These are phyloP conservation scores for Dinomys branickii DNA, from an alignment of 2,113 vertebrate species.

Conservation along the genomic window DNA sequence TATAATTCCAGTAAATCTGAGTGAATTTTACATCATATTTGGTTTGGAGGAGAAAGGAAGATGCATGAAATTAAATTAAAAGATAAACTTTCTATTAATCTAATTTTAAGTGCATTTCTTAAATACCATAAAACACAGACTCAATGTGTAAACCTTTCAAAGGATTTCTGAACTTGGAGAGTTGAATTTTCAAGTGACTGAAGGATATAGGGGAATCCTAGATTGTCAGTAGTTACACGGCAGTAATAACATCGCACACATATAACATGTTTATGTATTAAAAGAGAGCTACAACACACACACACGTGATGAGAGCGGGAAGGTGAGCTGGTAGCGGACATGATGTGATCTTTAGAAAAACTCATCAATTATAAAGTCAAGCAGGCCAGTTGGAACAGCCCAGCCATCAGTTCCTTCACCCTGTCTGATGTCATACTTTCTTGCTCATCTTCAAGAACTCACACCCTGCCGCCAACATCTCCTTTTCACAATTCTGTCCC, in stretches of 20 bases:
- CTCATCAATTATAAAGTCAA: background rate
- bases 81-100: background rate
- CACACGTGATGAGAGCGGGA: background rate
- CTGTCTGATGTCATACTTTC: background rate
- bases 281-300: background rate
- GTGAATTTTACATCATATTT: slow-evolving; percentile 52
- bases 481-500: background rate
- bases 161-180: slow-evolving; percentile 12
- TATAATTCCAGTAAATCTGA: slow-evolving; percentile 53
- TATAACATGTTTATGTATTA: background rate
- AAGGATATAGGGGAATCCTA: background rate
- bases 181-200: background rate
- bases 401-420: background rate
- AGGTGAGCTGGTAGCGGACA: background rate
- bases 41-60: background rate
- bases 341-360: background rate
- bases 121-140: background rate
- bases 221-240: background rate
- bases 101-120: slow-evolving; percentile 37
- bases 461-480: rapidly evolving
- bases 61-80: slow-evolving; percentile 45
- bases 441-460: background rate
- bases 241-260: background rate
- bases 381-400: background rate
- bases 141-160: background rate